phyloP scores from a whole-genome alignment of 1,140 invertebrate species.

The Eriosoma lanigerum region DNA sequence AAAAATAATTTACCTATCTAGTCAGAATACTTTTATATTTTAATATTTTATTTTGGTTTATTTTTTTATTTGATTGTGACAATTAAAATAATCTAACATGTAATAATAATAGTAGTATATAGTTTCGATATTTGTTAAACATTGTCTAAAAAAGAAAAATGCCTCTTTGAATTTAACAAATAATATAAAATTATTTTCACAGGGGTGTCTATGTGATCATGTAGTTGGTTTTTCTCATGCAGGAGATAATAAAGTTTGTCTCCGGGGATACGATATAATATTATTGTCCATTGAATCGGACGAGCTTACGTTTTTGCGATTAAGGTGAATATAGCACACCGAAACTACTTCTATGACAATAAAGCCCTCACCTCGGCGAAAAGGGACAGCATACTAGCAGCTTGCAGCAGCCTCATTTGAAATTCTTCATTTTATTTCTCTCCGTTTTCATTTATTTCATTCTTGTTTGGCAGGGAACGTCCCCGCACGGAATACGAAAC shows the following conservation, averaged over 20 bases:
- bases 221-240: background rate
- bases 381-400: too few species aligned
- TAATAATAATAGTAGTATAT: too few species aligned
- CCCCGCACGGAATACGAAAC: background rate
- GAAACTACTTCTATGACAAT: background rate
- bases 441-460: background rate
- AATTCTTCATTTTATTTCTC: conserved; percentile 2
- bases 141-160: too few species aligned
- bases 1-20: too few species aligned
- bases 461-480: background rate
- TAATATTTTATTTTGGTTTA: too few species aligned
- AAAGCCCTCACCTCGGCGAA: too few species aligned
- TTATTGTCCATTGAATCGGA: background rate
- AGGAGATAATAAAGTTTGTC: conserved; percentile 3
- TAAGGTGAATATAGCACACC: background rate
- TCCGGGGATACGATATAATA: background rate
- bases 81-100: too few species aligned
- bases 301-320: background rate
- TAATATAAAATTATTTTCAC: too few species aligned
- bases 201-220: background rate
- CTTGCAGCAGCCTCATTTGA: background rate
- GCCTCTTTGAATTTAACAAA: too few species aligned
- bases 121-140: too few species aligned
- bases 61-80: too few species aligned
- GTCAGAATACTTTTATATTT: too few species aligned